Evolutionary conservation across 2,113 vertebrate species (phyloP).

Genomic region (Catharus minimus): DNA sequence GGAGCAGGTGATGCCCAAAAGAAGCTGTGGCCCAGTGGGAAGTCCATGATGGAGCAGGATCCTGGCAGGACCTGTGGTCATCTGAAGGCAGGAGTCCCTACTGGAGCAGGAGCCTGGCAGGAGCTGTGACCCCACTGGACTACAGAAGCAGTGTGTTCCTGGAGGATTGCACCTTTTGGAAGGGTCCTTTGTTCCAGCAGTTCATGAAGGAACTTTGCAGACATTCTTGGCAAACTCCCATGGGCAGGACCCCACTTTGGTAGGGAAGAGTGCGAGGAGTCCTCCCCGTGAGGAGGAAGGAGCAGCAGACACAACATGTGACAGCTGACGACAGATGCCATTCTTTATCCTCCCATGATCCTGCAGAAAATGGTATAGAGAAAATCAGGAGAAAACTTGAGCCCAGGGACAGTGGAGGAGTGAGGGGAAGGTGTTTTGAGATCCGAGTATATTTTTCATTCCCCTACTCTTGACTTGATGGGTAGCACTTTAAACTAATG

Average conservation of each 20-base stretch:
- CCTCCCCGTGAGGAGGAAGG: background rate
- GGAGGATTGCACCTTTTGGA: background rate
- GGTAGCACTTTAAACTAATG: background rate
- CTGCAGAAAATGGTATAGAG: accelerated
- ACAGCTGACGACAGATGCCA: too few relatives aligned
- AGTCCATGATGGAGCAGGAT: background rate
- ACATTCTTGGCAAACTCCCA: background rate
- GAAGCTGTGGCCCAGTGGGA: background rate
- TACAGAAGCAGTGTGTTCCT: background rate
- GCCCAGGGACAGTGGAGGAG: background rate
- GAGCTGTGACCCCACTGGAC: background rate
- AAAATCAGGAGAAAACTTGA: background rate
- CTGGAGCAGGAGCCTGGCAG: background rate
- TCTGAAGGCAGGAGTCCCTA: too few relatives aligned
- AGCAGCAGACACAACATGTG: background rate
- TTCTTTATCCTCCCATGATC: background rate
- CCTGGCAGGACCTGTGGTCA: background rate
- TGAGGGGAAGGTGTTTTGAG: background rate
- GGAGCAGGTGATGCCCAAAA: background rate
- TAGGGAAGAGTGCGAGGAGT: background rate
- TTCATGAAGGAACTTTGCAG: background rate
- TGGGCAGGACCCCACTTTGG: background rate
- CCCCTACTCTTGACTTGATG: background rate
- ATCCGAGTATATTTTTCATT: background rate
- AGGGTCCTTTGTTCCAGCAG: accelerated